A percentile compares a stretch with the other conserved stretches of the same genome.
Evolutionary conservation across 1,140 invertebrate species (phyloP).

Genomic region (Euwallacea fornicatus): DNA sequence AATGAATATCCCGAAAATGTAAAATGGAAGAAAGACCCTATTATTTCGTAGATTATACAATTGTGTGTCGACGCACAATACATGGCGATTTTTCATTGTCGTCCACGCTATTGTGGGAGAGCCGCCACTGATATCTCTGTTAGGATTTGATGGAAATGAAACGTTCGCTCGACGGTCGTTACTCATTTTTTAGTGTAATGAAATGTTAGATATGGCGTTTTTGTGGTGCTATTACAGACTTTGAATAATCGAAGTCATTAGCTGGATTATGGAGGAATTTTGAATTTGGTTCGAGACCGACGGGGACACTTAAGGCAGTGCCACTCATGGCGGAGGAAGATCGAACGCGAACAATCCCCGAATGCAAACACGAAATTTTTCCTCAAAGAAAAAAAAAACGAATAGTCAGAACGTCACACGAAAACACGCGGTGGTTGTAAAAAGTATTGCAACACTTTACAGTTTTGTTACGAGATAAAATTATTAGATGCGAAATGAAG

Average conservation of each 20-base stretch:
- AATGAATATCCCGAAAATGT: constrained; percentile 42
- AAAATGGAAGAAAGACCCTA: constrained; percentile 44
- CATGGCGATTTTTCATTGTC: constrained; percentile 45
- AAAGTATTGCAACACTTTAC: too few relatives aligned
- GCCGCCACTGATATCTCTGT: constrained; percentile 45
- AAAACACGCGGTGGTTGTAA: too few relatives aligned
- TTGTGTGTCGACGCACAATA: constrained; percentile 48
- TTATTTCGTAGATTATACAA: constrained; percentile 48
- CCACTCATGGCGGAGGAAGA: too few relatives aligned
- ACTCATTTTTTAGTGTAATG: constrained; percentile 36
- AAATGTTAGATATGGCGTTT: constrained; percentile 34
- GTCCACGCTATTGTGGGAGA: constrained; percentile 41
- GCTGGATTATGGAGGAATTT: background rate
- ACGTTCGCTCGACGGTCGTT: constrained; percentile 33
- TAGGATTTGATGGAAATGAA: constrained; percentile 43
- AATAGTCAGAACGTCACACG: too few relatives aligned
- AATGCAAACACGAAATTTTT: too few relatives aligned
- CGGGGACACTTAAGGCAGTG: too few relatives aligned
- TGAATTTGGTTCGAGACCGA: background rate
- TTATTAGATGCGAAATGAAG: too few relatives aligned
- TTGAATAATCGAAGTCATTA: constrained; percentile 22
- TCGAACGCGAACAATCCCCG: too few relatives aligned
- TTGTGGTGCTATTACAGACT: constrained; percentile 6
- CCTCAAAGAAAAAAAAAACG: too few relatives aligned
- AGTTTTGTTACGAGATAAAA: too few relatives aligned